Evolutionary conservation across 2,113 vertebrate species (phyloP).

Genomic region (Bothrops jararaca): DNA sequence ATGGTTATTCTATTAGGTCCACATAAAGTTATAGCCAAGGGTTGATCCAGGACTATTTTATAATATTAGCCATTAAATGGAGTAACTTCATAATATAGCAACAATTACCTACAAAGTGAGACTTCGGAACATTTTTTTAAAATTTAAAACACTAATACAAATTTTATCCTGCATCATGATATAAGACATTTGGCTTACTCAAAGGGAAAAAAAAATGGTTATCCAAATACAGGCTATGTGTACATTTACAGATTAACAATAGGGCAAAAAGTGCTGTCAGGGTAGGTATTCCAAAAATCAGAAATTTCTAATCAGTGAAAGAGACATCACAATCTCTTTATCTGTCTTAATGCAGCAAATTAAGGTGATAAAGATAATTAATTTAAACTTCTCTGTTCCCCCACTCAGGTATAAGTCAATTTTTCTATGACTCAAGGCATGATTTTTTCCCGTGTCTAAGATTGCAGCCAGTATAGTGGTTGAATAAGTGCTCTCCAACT

Average conservation of each 20-base stretch:
- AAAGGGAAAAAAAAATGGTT: neutral
- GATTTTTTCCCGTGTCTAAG: neutral
- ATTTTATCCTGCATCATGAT: neutral
- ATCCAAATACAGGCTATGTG: no score
- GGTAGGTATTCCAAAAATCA: neutral
- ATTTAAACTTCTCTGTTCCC: neutral
- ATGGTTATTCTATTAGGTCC: neutral
- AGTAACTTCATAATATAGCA: neutral
- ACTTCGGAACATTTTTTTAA: neutral
- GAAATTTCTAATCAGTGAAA: neutral
- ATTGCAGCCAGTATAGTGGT: neutral
- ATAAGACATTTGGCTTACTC: neutral
- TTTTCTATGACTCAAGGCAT: neutral
- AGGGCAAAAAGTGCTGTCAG: neutral
- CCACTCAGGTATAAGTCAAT: neutral
- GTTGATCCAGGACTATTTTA: neutral
- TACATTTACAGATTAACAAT: no score
- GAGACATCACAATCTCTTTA: neutral
- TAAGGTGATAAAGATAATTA: neutral
- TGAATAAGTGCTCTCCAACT: neutral
- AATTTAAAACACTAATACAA: neutral
- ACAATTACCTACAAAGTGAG: neutral
- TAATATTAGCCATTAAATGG: neutral
- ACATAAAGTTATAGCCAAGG: neutral
- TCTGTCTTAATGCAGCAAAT: neutral